Base-by-base conservation (phyloP, 2,888 invertebrate species). In the Terebella lapidaria region DNA sequence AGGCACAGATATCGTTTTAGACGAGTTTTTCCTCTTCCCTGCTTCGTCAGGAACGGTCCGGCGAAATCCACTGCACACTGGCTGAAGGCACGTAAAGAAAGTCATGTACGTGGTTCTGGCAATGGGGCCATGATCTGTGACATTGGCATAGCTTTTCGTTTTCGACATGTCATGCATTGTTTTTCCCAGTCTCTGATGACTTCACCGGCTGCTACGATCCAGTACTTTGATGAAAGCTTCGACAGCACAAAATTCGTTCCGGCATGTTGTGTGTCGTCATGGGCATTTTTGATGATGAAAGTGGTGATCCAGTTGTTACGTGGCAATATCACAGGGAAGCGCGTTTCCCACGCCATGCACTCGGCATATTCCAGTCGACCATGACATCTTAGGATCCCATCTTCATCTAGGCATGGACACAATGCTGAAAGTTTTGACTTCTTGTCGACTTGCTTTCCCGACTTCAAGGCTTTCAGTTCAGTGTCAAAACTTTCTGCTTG, bases 41-140 rank as follows among this genome's bases (percentile, higher is more conserved):
- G 53, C 27, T 54, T 58, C 10, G 63, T 63, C 1, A 63, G n/a
- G 28, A 68, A 66, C 20, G 69, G 69, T 20, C 67, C 68, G 24
- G 54, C 67, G 55, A 51, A 69, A 49, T 69, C 64, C 5, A 69
- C 64, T n/a, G 60, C 54, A 52, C 30, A 22, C 18, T 52, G 5
- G 2, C 60, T 52, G 55, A 68, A 68, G 35, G 66, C 66, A 20
- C 60, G 56, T 26, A 64, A 10, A 10, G 62, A 42, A 10, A 26
- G 5, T 3, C 49, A 27, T 18, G 57, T n/a, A 45, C 66, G 22
- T 26, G 18, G 4, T 18, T 15, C 30, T 15, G 29, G 55, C 24
- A 55, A 35, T 15, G 57, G 59, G 10, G 62, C 60, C 58, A 59
- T 61, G 15, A 59, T 42, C 51, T 59, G 62, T 5, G 18, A 27